Base-by-base conservation (phyloP, 2,113 vertebrate species). In the Otolemur garnettii region DNA sequence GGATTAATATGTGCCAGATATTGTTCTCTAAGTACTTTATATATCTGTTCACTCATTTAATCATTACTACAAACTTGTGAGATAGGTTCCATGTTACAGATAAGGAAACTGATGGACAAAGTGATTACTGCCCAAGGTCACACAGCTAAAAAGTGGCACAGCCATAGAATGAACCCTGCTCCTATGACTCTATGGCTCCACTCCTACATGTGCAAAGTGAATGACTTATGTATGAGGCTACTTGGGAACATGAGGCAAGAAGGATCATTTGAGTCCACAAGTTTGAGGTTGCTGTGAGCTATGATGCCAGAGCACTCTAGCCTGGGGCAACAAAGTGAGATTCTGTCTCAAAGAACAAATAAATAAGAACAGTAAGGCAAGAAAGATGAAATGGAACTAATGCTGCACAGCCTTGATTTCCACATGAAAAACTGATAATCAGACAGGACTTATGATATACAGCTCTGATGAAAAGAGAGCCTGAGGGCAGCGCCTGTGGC, bases 361-460 rank as follows among this genome's bases (percentile, higher is more conserved):
- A 57, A 57, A 57, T 2, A 57, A 57, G 18, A 57, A 50, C 45
- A 50, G 17, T 30, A 90, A 94, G 33, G 50, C 62, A 75, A 50
- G 33, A 24, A 38, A 90, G 42, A 91, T 59, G 10, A 96, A 95
- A 96, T 35, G 19, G 55, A 88, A 94, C 45, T 35, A 85, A 30
- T 62, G 28, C 6, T 53, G 30, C 28, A 69, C 4, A 18, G 35
- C 53, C 38, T 66, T 38, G 60, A 53, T 72, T 64, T 82, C 74
- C 35, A 82, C 18, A 82, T 7, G 38, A 72, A 74, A 9, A 38
- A 72, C 22, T 18, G 53, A 50, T 60, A n/a, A 74, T 71, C 35
- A 78, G 35, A 57, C 68, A 59, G 4, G 22, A 1, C 35, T 33
- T 82, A 60, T 35, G n/a, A 64, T 6, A 59, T 1, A 57, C 0